These are phyloP conservation scores for Diabrotica virgifera DNA, from an alignment of 1,140 invertebrate species.

Conservation along the genomic window DNA sequence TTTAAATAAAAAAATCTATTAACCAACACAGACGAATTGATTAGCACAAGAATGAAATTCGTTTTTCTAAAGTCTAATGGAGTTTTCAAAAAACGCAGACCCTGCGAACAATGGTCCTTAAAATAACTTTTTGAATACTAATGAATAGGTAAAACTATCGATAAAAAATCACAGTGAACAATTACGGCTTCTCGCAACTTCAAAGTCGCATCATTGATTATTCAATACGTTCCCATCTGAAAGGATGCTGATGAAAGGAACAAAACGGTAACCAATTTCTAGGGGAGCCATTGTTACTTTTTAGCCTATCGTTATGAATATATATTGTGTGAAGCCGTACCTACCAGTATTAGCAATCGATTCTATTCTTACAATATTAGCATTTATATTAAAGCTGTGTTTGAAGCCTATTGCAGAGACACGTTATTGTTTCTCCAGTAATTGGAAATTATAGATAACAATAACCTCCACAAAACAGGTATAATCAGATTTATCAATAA, in stretches of 20 bases:
- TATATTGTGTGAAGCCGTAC: slow-evolving; percentile 2
- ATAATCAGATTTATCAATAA: slow-evolving; percentile 4
- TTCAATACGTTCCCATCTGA: not conserved
- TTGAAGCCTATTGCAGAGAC: slow-evolving; percentile 5
- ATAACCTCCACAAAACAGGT: slow-evolving; percentile 9
- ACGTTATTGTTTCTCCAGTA: slow-evolving; percentile 10
- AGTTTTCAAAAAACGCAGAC: no score
- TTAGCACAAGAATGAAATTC: no score
- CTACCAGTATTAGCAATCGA: not conserved
- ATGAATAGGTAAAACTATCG: no score
- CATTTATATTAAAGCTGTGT: slow-evolving; percentile 6
- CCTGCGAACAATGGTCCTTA: no score
- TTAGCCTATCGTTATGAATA: slow-evolving; percentile 1
- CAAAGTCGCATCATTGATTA: not conserved
- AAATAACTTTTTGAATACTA: no score
- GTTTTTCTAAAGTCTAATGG: no score
- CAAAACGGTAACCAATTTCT: slow-evolving; percentile 1
- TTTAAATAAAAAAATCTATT: no score
- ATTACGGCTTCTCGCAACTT: no score
- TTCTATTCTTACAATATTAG: slow-evolving; percentile 5
- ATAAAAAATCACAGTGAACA: no score
- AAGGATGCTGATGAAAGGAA: not conserved
- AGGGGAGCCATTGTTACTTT: not conserved
- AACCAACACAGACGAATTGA: no score
- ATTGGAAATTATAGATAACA: slow-evolving; percentile 12